Conservation (phyloP, 2,113 vertebrate species). For the Rhizomys pruinosus region DNA sequence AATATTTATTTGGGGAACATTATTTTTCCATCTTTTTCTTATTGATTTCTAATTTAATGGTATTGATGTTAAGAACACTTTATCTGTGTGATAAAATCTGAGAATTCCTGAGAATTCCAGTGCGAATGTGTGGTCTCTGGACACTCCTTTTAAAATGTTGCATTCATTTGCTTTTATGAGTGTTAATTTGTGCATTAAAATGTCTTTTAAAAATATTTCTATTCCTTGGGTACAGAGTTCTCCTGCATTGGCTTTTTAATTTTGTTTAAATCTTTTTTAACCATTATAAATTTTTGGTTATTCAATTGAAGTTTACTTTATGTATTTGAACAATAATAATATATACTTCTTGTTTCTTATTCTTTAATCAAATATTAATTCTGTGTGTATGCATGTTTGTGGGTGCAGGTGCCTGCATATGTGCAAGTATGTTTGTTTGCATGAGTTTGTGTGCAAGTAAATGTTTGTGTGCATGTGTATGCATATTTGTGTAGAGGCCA, state of each 20-base stretch:
- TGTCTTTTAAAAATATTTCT: background rate
- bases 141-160: background rate
- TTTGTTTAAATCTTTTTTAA: background rate
- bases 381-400: background rate
- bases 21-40: slow-evolving; percentile 22
- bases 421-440: too few species aligned
- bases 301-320: slow-evolving; percentile 13
- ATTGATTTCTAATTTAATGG: slow-evolving; percentile 2
- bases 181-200: slow-evolving; percentile 44
- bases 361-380: background rate
- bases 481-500: background rate
- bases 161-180: slow-evolving; percentile 9
- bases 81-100: slow-evolving; percentile 1
- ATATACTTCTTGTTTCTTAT: background rate
- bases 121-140: background rate
- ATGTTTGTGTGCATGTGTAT: background rate
- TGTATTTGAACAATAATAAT: slow-evolving; percentile 8
- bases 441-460: too few species aligned
- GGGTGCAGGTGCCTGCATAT: background rate
- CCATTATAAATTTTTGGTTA: slow-evolving; percentile 27
- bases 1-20: background rate
- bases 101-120: slow-evolving; percentile 5
- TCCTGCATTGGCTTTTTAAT: slow-evolving; percentile 1
- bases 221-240: background rate
- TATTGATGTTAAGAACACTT: background rate